Evolutionary conservation across 2,888 invertebrate genomes (phyloP).

Genomic region (Glyphotaelius pellucidus): DNA sequence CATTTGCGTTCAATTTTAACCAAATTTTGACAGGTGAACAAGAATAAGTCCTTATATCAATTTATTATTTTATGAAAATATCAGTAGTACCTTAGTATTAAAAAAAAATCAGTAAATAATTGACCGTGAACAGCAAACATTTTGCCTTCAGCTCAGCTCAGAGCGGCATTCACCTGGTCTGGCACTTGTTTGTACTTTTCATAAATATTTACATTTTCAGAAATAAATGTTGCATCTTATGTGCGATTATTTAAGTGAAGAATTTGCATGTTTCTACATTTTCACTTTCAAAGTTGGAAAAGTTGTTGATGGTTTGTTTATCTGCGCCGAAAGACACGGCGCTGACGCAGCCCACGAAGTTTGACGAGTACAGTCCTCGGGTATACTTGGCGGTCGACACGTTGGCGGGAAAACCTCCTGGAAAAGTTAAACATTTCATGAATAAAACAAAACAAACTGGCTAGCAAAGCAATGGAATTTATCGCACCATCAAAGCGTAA

Average conservation of each 20-base stretch:
- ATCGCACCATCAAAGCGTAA: no score
- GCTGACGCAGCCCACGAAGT: slow-evolving; percentile 80
- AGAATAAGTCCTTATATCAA: not conserved
- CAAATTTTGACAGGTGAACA: not conserved
- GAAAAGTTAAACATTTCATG: slow-evolving; percentile 51
- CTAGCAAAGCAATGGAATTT: not conserved
- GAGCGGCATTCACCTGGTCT: not conserved
- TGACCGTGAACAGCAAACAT: not conserved
- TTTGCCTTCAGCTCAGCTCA: no score
- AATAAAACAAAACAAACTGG: not conserved
- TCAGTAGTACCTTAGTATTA: not conserved
- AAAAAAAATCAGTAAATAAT: not conserved
- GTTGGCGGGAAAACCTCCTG: slow-evolving; percentile 78
- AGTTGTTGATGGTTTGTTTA: slow-evolving; percentile 73
- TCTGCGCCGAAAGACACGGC: slow-evolving; percentile 73
- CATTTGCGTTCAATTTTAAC: not conserved
- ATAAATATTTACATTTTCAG: not conserved
- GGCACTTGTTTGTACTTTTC: not conserved
- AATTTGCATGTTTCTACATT: slow-evolving; percentile 79
- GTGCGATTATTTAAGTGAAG: slow-evolving; percentile 66
- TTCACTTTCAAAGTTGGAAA: slow-evolving; percentile 78
- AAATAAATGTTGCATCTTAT: not conserved
- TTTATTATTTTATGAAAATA: not conserved
- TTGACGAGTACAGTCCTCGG: slow-evolving; percentile 75
- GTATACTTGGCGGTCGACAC: slow-evolving; percentile 72